Evolutionary conservation across 2,888 invertebrate species (phyloP), one percentile per base, ranked within the genome.

Genomic region (Melanargia galathea): DNA sequence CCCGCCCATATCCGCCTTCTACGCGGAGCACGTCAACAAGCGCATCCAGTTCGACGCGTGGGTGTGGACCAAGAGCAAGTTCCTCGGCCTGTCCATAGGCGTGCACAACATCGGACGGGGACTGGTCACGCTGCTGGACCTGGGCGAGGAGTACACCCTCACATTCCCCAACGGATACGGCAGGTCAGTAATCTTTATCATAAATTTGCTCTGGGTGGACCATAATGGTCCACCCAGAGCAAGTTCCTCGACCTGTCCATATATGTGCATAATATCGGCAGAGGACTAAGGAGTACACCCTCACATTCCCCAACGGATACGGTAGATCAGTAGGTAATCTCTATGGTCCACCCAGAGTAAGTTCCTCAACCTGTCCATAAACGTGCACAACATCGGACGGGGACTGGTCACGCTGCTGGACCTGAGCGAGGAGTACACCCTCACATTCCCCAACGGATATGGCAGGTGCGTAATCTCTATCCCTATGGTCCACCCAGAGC

Each of bases 81-180:
- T 99, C 90, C 93, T 99, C 22, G 99, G 99, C 0, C 92, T 99
- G 22, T 99, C 99, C 11, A 96, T 98, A 73, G 99, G 99, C n/a
- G 97, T 97, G 0, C 97, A 99, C 79, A 99, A 99, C 86, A 97
- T 99, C 60, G 99, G 99, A 4, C 95, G 96, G 77, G 99, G 99
- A 2, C 94, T 95, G 38, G 96, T 99, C n/a, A 96, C 96, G 3
- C 92, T 99, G 7, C 89, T 97, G 62, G 97, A 99, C 74, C 93
- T 95, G 68, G 97, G 96, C 62, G 99, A 99, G 82, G 97, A 99
- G 78, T 99, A 99, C 84, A 94, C 96, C 63, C 93, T 99, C 56
- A 98, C 98, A 52, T 99, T 99, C 92, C 99, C 99, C 11, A 99
- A 97, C 87, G 99, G 98, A 68, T 99, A 99, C 87, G 99, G 99